A percentile compares a stretch with the other conserved stretches of the same genome.
These are phyloP conservation scores for Molorchus minor DNA, from an alignment of 2,888 invertebrate genomes.

Conservation along the genomic window DNA sequence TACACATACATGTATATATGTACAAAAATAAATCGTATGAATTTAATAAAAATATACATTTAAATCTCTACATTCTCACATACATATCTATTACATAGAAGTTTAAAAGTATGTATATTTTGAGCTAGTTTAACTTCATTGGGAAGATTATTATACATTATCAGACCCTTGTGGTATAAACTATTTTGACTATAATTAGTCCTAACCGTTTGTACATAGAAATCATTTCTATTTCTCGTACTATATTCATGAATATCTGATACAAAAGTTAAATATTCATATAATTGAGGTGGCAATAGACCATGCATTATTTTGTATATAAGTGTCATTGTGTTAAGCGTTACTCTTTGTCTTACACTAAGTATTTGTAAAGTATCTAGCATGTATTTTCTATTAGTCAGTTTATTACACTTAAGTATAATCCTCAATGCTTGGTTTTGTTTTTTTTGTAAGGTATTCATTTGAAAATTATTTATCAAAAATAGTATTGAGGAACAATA, in stretches of 20 bases:
- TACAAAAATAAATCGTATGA: too few relatives aligned
- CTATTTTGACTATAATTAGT: neutral
- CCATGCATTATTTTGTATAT: neutral
- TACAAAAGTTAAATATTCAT: neutral
- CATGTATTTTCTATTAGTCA: too few relatives aligned
- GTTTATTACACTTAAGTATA: neutral
- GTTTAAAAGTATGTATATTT: too few relatives aligned
- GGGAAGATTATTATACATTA: too few relatives aligned
- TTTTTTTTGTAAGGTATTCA: neutral
- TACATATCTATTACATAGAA: too few relatives aligned
- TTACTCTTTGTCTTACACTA: neutral
- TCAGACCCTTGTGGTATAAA: too few relatives aligned
- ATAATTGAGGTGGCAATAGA: neutral
- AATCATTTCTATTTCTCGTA: neutral
- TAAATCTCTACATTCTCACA: too few relatives aligned
- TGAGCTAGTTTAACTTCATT: too few relatives aligned
- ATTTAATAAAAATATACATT: too few relatives aligned
- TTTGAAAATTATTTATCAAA: neutral
- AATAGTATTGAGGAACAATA: neutral
- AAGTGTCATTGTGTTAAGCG: neutral
- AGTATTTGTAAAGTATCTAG: too few relatives aligned
- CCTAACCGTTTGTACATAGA: neutral
- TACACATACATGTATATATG: too few relatives aligned
- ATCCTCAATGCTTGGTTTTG: neutral
- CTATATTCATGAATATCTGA: neutral